phyloP scores from a whole-genome alignment of 2,797 vertebrate genomes.

The Phataginus tricuspis region DNA sequence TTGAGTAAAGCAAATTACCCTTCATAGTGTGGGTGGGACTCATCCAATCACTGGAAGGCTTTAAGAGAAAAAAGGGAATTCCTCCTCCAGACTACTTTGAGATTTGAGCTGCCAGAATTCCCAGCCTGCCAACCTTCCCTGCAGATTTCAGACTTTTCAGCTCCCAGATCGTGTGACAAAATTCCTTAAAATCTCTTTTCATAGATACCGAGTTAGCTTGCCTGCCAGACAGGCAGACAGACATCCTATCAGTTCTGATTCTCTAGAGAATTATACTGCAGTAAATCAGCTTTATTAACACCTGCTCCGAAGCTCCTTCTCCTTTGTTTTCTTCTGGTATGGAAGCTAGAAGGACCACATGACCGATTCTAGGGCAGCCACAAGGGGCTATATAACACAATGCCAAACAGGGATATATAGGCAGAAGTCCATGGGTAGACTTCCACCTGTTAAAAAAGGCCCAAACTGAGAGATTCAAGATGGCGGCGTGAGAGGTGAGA shows the following conservation, averaged over 20 bases:
- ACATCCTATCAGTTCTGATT: background rate
- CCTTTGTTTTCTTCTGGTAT: background rate
- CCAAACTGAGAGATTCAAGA: too few relatives aligned
- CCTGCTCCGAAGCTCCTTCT: background rate
- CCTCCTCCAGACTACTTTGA: background rate
- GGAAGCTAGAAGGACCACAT: background rate
- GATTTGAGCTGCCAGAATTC: background rate
- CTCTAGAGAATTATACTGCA: background rate
- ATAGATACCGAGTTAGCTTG: background rate
- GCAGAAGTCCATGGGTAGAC: background rate
- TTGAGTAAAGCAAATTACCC: background rate
- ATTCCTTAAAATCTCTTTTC: background rate
- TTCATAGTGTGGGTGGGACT: background rate
- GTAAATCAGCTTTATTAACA: background rate
- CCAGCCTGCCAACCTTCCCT: background rate
- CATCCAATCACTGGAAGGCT: background rate
- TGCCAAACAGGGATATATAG: background rate
- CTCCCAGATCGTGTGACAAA: background rate
- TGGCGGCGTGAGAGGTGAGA: too few relatives aligned
- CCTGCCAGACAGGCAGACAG: background rate
- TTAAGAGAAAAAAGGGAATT: background rate
- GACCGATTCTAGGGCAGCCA: background rate
- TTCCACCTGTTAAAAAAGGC: background rate
- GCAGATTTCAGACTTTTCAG: background rate
- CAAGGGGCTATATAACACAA: background rate